A percentile compares a stretch with the other conserved stretches of the same genome.
phyloP scores from a whole-genome alignment of 1,140 invertebrate genomes.

The Drosophila bocqueti region DNA sequence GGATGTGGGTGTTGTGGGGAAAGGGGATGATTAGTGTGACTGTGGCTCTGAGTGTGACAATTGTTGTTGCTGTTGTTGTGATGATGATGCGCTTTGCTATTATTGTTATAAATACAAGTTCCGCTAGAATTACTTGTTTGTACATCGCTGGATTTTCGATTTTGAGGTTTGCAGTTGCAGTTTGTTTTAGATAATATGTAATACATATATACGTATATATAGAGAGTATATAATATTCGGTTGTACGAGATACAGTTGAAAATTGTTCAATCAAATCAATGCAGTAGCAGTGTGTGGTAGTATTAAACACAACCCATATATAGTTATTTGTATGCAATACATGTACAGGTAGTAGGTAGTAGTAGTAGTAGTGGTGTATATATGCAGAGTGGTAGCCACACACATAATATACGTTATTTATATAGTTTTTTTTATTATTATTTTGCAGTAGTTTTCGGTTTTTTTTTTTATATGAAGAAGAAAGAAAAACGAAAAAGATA shows the following conservation, averaged over 20 bases:
- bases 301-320: slow-evolving; percentile 85
- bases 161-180: slow-evolving; percentile 60
- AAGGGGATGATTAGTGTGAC: slow-evolving; percentile 36
- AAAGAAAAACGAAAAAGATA: slow-evolving; percentile 85
- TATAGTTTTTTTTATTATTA: slow-evolving; percentile 74
- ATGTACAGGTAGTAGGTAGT: slow-evolving; percentile 83
- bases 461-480: slow-evolving; percentile 82
- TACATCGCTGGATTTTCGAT: slow-evolving; percentile 85
- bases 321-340: slow-evolving; percentile 84
- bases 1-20: slow-evolving; percentile 31
- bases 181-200: slow-evolving; percentile 78
- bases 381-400: slow-evolving; percentile 82
- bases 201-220: slow-evolving; percentile 77
- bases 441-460: slow-evolving; percentile 77
- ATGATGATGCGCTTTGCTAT: slow-evolving; percentile 79
- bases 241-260: slow-evolving; percentile 83
- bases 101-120: slow-evolving; percentile 84
- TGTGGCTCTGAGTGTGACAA: slow-evolving; percentile 68
- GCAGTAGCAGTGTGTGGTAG: slow-evolving; percentile 83
- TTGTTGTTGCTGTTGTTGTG: slow-evolving; percentile 71
- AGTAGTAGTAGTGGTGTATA: slow-evolving; percentile 79
- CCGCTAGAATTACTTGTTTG: slow-evolving; percentile 85
- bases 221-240: slow-evolving; percentile 73
- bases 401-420: slow-evolving; percentile 80
- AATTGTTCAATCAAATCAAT: slow-evolving; percentile 83